phyloP scores from a whole-genome alignment of 2,113 vertebrate species.

The Fukomys damarensis region DNA sequence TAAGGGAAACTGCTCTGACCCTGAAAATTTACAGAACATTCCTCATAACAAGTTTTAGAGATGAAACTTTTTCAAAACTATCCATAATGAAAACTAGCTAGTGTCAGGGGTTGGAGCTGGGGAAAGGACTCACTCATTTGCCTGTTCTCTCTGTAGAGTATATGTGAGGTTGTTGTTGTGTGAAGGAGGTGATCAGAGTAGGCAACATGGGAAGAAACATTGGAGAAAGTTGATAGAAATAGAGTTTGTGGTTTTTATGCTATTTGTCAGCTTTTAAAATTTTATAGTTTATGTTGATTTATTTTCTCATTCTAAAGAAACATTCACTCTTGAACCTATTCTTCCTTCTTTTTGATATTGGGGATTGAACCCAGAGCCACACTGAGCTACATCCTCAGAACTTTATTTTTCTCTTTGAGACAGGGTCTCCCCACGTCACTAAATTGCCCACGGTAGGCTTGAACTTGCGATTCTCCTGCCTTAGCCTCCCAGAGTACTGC shows the following conservation, averaged over 20 bases:
- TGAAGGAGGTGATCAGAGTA: background rate
- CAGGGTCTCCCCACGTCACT: background rate
- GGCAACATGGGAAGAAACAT: background rate
- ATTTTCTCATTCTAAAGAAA: constrained; percentile 5
- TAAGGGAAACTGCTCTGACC: background rate
- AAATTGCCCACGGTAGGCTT: background rate
- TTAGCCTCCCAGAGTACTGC: background rate
- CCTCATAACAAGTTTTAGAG: background rate
- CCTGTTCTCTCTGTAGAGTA: background rate
- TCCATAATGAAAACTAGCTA: background rate
- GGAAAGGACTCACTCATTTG: background rate
- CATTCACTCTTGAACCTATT: background rate
- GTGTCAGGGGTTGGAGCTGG: background rate
- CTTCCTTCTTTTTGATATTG: background rate
- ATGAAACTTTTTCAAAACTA: background rate
- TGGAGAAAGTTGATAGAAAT: background rate
- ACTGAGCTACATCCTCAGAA: background rate
- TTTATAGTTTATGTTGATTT: background rate
- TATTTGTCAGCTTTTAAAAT: background rate
- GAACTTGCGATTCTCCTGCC: background rate
- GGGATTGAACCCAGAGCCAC: background rate
- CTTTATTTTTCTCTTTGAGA: background rate
- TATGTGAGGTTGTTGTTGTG: background rate
- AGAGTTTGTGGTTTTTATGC: background rate
- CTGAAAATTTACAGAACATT: background rate